Evolutionary conservation across 2,888 invertebrate genomes (phyloP), one percentile per base, ranked within the genome.

Genomic region (Pyrrhia umbra): DNA sequence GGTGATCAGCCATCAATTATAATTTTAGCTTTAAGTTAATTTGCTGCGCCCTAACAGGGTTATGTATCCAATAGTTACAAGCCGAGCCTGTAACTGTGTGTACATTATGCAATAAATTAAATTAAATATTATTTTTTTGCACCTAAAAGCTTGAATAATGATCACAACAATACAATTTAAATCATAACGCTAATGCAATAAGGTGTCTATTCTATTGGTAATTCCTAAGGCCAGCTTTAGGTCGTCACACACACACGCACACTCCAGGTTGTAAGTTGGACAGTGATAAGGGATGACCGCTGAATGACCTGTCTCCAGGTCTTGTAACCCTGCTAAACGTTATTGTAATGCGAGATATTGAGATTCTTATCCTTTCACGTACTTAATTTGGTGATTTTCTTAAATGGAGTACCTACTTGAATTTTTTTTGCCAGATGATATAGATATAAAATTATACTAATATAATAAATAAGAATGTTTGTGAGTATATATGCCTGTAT

Each of bases 231-330:
- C 13, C 27, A n/a, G 34, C n/a, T 6, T n/a, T 25, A 40, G 16
- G 25, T 37, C 16, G 21, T 30, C 37, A 10, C 25, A 8, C 25
- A 45, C 61, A 37, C 23, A 23, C 18, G 13, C 13, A 15, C n/a
- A 37, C n/a, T 6, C 13, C 6, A 2, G 20, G 9, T 16, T 13
- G 13, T 25, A 15, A 25, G 15, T 43, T 34, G 30, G 43, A 20
- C 30, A 60, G 25, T 60, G 59, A 59, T 9, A 43, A 45, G 43
- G 34, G 43, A 60, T 60, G 25, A 34, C 43, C 61, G 13, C 34
- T 60, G 18, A n/a, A 20, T 34, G 15, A 16, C 21, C 21, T 9
- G 25, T 34, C 30, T 25, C 51, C 21, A 57, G 10, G 37, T 10
- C 8, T 10, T 20, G 18, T 25, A n/a, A 15, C 16, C 18, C 15